Conservation (phyloP, 2,888 invertebrate species). For the Chrysolina oricalcia region DNA sequence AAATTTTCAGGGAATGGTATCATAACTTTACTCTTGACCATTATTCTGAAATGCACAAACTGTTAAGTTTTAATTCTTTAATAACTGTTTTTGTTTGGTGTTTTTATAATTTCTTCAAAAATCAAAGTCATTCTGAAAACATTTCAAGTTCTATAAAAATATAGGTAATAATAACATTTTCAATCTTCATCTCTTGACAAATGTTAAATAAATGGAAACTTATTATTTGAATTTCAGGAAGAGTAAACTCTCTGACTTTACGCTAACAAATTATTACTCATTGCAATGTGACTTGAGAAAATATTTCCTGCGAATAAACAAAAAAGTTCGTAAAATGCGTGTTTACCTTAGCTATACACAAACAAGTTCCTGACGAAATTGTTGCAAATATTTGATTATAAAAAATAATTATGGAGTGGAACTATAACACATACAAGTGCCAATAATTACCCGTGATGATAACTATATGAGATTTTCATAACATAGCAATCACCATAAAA, state of each 20-base stretch:
- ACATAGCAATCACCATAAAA: not conserved
- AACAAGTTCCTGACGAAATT: conserved; percentile 11
- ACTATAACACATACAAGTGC: conserved; percentile 2
- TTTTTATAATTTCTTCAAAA: too few species aligned
- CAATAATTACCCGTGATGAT: conserved; percentile 4
- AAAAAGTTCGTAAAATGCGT: not conserved
- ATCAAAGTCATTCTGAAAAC: too few species aligned
- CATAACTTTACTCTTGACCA: too few species aligned
- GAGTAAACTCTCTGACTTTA: not conserved
- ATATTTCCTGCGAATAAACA: not conserved
- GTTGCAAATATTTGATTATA: conserved; percentile 11
- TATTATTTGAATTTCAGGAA: too few species aligned
- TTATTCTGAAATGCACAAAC: too few species aligned
- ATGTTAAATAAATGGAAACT: too few species aligned
- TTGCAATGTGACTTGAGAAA: not conserved
- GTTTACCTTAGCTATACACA: conserved; percentile 3
- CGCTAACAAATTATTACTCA: not conserved
- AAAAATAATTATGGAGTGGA: conserved; percentile 5
- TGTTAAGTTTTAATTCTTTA: too few species aligned
- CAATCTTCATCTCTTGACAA: too few species aligned
- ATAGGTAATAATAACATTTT: too few species aligned
- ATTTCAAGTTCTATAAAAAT: too few species aligned
- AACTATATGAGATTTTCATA: conserved; percentile 2
- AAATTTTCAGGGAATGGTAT: too few species aligned
- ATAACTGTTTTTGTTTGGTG: too few species aligned